A percentile compares a stretch with the other conserved stretches of the same genome.
Conservation (phyloP, 2,113 vertebrate genomes). For the Lampris incognitus region DNA sequence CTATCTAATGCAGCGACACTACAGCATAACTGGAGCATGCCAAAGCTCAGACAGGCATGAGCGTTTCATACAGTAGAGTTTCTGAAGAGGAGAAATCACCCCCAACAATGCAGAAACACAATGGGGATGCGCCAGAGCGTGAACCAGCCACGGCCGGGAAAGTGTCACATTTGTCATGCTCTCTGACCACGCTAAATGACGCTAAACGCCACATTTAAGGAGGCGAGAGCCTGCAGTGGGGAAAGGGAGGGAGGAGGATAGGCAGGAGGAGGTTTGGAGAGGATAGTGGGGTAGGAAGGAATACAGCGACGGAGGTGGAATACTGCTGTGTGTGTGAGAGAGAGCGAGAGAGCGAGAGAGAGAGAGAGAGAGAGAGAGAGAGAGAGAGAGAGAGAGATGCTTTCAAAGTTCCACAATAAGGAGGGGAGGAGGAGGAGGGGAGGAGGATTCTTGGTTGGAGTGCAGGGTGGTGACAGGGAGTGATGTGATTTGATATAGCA, state of each 20-base stretch:
- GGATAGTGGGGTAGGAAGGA: conserved; percentile 6
- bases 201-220: conserved; percentile 83
- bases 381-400: conserved; percentile 14
- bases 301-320: conserved; percentile 25
- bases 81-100: conserved; percentile 78
- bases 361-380: conserved; percentile 9
- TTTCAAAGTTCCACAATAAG: conserved; percentile 22
- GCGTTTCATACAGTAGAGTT: conserved; percentile 82
- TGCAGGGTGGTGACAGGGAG: conserved; percentile 58
- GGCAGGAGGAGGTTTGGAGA: conserved; percentile 19
- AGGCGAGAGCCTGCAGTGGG: conserved; percentile 65
- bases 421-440: conserved; percentile 18
- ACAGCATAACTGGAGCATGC: conserved; percentile 86
- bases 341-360: conserved; percentile 10
- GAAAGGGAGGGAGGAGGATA: conserved; percentile 12
- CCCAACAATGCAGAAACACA: conserved; percentile 84
- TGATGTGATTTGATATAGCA: conserved; percentile 76
- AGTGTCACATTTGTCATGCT: conserved; percentile 85
- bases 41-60: conserved; percentile 86
- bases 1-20: conserved; percentile 79
- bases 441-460: conserved; percentile 43
- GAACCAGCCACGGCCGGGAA: conserved; percentile 78
- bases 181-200: conserved; percentile 83
- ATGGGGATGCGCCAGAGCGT: conserved; percentile 79
- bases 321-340: conserved; percentile 8